A percentile compares a stretch with the other conserved stretches of the same genome.
phyloP scores from a whole-genome alignment of 2,113 vertebrate species.

The Trogon surrucura region DNA sequence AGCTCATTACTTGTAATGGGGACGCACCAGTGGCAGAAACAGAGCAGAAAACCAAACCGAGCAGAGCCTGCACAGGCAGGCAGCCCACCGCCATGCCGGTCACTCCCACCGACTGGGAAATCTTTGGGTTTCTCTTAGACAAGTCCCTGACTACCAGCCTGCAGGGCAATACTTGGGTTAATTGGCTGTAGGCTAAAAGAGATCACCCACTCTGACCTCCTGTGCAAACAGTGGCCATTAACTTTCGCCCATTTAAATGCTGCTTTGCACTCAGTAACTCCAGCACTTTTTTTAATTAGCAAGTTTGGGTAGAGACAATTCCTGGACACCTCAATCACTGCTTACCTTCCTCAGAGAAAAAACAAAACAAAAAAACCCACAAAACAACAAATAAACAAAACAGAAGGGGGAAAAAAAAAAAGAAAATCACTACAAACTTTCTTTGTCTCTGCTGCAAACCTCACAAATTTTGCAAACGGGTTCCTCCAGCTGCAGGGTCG shows the following conservation, averaged over 20 bases:
- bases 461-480: background rate
- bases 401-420: background rate
- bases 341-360: background rate
- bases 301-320: background rate
- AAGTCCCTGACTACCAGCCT: background rate
- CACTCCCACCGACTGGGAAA: background rate
- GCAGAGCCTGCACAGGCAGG: background rate
- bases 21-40: fast-evolving
- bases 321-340: background rate
- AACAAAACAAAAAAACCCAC: background rate
- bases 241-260: background rate
- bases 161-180: background rate
- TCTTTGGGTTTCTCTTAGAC: background rate
- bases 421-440: background rate
- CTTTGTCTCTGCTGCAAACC: background rate
- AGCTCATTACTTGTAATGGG: background rate
- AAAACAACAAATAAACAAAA: background rate
- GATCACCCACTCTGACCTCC: background rate
- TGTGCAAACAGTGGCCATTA: background rate
- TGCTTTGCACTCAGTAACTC: background rate
- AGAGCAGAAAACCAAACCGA: fast-evolving
- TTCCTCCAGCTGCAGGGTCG: background rate
- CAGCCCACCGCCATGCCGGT: background rate
- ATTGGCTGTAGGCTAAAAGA: background rate
- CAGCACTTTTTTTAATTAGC: background rate